phyloP scores from a whole-genome alignment of 2,797 vertebrate genomes.

The Peromyscus attwateri region DNA sequence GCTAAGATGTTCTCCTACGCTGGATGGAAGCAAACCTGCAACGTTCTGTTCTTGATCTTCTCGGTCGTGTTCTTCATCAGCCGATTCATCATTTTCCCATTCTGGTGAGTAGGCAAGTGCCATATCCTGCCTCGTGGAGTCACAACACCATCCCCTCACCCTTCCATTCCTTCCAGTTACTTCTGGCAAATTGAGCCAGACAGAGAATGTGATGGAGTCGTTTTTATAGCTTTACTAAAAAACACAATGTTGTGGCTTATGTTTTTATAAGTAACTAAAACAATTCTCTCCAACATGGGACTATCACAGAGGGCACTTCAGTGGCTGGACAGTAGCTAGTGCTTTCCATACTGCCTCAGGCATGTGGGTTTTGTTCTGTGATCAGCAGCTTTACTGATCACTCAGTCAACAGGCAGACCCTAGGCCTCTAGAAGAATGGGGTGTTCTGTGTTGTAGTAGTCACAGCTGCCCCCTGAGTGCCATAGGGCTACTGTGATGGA shows the following conservation, averaged over 20 bases:
- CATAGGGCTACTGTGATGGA: neutral
- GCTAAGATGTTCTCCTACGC: conserved; percentile 98
- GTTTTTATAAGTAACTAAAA: conserved; percentile 9
- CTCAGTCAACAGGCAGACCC: neutral
- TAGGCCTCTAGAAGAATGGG: conserved; percentile 1
- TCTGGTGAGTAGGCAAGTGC: conserved; percentile 91
- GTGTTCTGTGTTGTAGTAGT: neutral
- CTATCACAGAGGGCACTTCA: neutral
- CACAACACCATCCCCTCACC: neutral
- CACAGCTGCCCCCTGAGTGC: neutral
- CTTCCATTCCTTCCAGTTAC: neutral
- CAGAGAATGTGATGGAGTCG: neutral
- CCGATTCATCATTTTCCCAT: conserved; percentile 95
- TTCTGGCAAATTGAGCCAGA: neutral
- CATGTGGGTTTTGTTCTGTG: neutral
- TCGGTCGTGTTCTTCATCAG: conserved; percentile 92
- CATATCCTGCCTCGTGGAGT: neutral
- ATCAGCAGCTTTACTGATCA: neutral
- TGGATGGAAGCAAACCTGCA: conserved; percentile 92
- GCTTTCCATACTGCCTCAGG: neutral
- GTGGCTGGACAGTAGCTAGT: neutral
- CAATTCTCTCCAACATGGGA: neutral
- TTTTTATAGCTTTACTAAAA: neutral
- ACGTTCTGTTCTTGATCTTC: conserved; percentile 94
- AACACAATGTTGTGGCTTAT: no score